Conservation (phyloP, 2,113 vertebrate genomes). For the Apistogramma diplotaenia region DNA sequence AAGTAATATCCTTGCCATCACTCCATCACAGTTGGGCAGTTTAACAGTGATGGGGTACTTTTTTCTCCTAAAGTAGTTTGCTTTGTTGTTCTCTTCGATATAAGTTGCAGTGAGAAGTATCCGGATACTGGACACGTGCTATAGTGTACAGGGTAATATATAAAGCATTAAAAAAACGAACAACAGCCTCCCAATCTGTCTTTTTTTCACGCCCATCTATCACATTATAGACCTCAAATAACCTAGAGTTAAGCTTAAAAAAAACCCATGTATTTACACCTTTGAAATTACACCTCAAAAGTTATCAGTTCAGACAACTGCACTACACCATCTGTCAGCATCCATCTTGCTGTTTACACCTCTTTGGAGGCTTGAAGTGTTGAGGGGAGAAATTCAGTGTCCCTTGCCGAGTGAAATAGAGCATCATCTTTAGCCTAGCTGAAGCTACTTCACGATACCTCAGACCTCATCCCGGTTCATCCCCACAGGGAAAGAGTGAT, state of each 20-base stretch:
- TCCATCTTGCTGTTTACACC: constrained; percentile 53
- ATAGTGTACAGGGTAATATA: background rate
- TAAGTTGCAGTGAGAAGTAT: background rate
- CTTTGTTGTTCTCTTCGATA: background rate
- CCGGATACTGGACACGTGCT: background rate
- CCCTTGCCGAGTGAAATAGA: constrained; percentile 34
- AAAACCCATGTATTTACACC: background rate
- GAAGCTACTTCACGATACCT: constrained; percentile 39
- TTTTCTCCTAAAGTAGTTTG: background rate
- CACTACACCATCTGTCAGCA: constrained; percentile 42
- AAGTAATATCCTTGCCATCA: background rate
- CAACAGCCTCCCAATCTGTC: background rate
- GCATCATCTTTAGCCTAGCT: constrained; percentile 33
- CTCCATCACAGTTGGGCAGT: background rate
- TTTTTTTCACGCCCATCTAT: background rate
- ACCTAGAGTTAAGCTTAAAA: constrained; percentile 11
- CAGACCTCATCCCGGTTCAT: constrained; percentile 23
- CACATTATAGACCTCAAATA: background rate
- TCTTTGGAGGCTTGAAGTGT: constrained; percentile 38
- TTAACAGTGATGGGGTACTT: too few species aligned
- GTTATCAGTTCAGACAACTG: constrained; percentile 47
- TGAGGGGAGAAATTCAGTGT: constrained; percentile 7
- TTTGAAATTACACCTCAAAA: constrained; percentile 39
- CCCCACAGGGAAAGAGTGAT: constrained; percentile 9
- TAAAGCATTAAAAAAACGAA: background rate